Evolutionary conservation across 2,797 vertebrate species (phyloP).

Genomic region (Molossus molossus): DNA sequence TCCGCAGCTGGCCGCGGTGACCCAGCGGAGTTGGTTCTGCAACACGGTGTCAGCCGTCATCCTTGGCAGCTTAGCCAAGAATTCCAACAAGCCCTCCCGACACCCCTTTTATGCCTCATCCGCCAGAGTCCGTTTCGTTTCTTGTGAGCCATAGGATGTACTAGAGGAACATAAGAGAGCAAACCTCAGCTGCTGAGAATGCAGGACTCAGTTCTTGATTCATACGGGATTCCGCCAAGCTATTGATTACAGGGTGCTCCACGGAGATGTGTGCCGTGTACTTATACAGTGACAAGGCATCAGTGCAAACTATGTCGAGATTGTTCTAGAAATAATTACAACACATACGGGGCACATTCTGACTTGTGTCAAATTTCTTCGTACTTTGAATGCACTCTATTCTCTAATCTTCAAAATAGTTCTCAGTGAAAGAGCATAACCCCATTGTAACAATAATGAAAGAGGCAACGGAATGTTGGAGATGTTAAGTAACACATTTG

Average conservation of each 20-base stretch:
- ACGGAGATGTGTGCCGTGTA: background rate
- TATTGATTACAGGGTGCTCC: background rate
- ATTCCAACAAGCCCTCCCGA: background rate
- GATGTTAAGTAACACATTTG: slow-evolving; percentile 19
- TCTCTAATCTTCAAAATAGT: background rate
- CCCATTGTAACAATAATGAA: slow-evolving; percentile 27
- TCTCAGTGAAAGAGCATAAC: slow-evolving; percentile 45
- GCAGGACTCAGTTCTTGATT: background rate
- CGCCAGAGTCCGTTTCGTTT: background rate
- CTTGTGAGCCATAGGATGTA: background rate
- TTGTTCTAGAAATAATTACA: slow-evolving; percentile 9
- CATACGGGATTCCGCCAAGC: background rate
- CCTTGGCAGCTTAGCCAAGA: background rate
- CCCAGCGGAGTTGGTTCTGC: too few relatives aligned
- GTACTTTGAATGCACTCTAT: background rate
- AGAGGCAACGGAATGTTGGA: slow-evolving; percentile 5
- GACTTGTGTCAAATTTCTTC: slow-evolving; percentile 32
- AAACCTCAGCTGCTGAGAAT: background rate
- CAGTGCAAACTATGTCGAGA: background rate
- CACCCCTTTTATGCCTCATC: background rate
- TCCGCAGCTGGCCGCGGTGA: too few relatives aligned
- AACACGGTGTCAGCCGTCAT: background rate
- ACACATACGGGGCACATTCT: background rate
- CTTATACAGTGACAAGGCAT: background rate
- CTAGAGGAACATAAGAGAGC: background rate